A percentile compares a stretch with the other conserved stretches of the same genome.
phyloP scores from a whole-genome alignment of 2,113 vertebrate species.

The Chlorocebus sabaeus region DNA sequence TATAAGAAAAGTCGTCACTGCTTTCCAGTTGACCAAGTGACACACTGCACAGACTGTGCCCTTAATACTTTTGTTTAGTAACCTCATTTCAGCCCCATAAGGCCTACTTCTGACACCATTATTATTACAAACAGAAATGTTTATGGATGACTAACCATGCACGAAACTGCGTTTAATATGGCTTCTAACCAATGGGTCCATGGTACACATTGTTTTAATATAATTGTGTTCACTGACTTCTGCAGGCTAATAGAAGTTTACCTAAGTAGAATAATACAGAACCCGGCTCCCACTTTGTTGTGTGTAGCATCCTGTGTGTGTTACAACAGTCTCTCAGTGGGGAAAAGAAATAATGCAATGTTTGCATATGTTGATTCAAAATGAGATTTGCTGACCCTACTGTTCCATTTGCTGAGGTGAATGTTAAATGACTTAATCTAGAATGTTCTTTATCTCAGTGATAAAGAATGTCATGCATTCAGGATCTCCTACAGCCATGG shows the following conservation, averaged over 20 bases:
- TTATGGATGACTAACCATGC: neutral
- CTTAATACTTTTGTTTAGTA: neutral
- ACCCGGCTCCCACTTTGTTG: neutral
- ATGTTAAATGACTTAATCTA: neutral
- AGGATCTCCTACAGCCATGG: neutral
- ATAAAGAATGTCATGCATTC: neutral
- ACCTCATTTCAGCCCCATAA: neutral
- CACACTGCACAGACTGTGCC: neutral
- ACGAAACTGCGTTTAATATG: neutral
- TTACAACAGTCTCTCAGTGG: neutral
- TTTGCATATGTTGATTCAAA: neutral
- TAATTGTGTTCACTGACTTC: neutral
- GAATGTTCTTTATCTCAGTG: neutral
- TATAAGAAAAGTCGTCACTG: neutral
- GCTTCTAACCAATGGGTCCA: neutral
- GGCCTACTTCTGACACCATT: neutral
- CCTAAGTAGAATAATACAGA: neutral
- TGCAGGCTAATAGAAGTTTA: neutral
- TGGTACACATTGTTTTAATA: too few relatives aligned
- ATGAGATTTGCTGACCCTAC: neutral
- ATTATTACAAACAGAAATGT: neutral
- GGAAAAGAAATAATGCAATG: neutral
- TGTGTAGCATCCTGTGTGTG: neutral
- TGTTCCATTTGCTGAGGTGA: neutral
- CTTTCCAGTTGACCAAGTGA: conserved; percentile 34